Base-by-base conservation (phyloP, 2,113 vertebrate species). In the Syngnathoides biaculeatus region DNA sequence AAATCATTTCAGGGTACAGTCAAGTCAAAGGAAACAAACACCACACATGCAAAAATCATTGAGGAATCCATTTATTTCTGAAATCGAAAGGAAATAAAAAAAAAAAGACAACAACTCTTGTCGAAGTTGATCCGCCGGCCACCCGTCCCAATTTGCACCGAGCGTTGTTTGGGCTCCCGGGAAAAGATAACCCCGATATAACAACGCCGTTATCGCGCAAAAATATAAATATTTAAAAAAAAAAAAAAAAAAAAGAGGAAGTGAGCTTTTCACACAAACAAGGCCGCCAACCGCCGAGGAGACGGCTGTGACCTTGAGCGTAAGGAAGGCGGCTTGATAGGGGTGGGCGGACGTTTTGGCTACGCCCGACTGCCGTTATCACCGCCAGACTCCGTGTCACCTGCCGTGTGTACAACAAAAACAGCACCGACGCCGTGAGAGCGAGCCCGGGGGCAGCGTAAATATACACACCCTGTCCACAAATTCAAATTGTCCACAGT, bases 201-300 rank as follows among this genome's bases (percentile, higher is more conserved):
- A 77, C 79, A 52, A 13, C n/a, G 8, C 27, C 8, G 42, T 81
- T 79, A 78, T 82, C 79, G 71, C 73, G 59, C 68, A 67, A 64
- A n/a, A n/a, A n/a, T n/a, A n/a, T n/a, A n/a, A n/a, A n/a, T n/a
- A n/a, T n/a, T n/a, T n/a, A n/a, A n/a, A n/a, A n/a, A n/a, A n/a
- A n/a, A n/a, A n/a, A n/a, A n/a, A n/a, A n/a, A 68, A 79, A 83
- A 83, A 78, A 83, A 84, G 78, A 79, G 73, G 77, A 77, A 82
- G 58, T 43, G 68, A 52, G 39, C 47, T 48, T 71, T 81, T 74
- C 60, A 69, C 53, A 72, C 65, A 68, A 62, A 75, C 70, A 69
- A 35, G 75, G 70, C 14, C 53, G 10, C 35, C 19, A 40, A 73
- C 64, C 79, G 79, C 74, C 79, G 69, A 69, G 62, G 50, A 71